Evolutionary conservation across 2,888 invertebrate genomes (phyloP), one percentile per base, ranked within the genome.

Genomic region (Onthophagus sagittarius): DNA sequence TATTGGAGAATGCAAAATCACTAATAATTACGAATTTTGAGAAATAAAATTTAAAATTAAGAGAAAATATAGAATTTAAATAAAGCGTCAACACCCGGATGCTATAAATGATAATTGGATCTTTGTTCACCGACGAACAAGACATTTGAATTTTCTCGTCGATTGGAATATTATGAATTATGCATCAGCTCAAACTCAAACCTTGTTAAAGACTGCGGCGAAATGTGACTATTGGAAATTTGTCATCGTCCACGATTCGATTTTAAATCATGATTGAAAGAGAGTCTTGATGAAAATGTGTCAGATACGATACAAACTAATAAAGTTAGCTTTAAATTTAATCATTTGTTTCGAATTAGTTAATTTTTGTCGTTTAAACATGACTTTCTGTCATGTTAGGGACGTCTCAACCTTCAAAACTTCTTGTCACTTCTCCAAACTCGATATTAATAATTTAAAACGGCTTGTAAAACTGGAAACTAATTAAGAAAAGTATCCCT

Each of bases 401-500:
- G 39, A 53, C 39, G 39, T 53, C 39, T 53, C 39, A 53, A 53
- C 75, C 71, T 74, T 73, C 67, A 72, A n/a, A 6, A 23, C 67
- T 15, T 32, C 67, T 64, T 64, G 74, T 75, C 70, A 77, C 75
- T 76, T 76, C 75, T 74, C 72, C 77, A 77, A 77, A 79, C 78
- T 79, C 78, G 77, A 79, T 81, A 81, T 81, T 81, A 81, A 82
- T 82, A 82, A 23, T 81, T 81, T 81, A 80, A 81, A 82, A 80
- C 79, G 82, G 81, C 82, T 79, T 81, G 82, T 82, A 81, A 82
- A 83, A 82, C 82, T 81, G 80, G 78, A 83, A 84, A 84, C 83
- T 84, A 84, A 84, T 84, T 84, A 84, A 83, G 83, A 83, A 83
- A 83, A 83, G 84, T 83, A 84, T 84, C 82, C 83, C 79, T 83